Base-by-base conservation (phyloP, 37 sponge, comb jelly and placozoan species). In the Haliclona indistincta region DNA sequence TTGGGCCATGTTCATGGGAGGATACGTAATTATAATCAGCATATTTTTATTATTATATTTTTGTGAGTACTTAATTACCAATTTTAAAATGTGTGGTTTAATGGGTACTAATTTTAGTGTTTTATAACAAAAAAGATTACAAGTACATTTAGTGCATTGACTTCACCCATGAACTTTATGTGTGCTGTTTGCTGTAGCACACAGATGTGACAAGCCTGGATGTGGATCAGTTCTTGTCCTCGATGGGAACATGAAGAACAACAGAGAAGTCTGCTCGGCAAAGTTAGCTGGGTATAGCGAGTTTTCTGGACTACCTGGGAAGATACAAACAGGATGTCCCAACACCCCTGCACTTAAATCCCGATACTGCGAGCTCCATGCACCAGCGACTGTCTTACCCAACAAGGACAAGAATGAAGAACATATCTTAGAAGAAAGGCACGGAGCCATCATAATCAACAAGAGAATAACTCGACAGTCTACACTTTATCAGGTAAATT, bases 161-260 rank as follows among this genome's bases (percentile, higher is more conserved):
- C 10, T 32, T 34, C 20, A 28, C 6, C 40, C 40, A 36, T 28
- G 8, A 8, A 17, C 10, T 15, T 17, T 47, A 47, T 47, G 51
- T 17, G 15, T 47, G 51, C 15, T 47, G 13, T 17, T 20, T 20
- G 17, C 15, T n/a, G 26, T 61, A 77, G 77, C 55, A 6, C 77
- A 77, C 25, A 47, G 67, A 3, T 77, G 77, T 30, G 10, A 44
- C 34, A 33, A 7, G 25, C n/a, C 42, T n/a, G 77, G 77, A 29
- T 77, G 77, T 64, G 65, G 67, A 38, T 17, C 52, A 17, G 77
- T 65, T 4, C 55, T 77, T 3, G 77, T 77, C 2, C 17, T 77
- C 13, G 77, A 77, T 77, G 77, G 77, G 20, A 77, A 77, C 32
- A 54, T 54, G 54, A 77, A 77, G 49, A 77, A 77, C 49, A 30